Conservation (phyloP, 2,888 invertebrate genomes). For the Tetramorium bicarinatum region DNA sequence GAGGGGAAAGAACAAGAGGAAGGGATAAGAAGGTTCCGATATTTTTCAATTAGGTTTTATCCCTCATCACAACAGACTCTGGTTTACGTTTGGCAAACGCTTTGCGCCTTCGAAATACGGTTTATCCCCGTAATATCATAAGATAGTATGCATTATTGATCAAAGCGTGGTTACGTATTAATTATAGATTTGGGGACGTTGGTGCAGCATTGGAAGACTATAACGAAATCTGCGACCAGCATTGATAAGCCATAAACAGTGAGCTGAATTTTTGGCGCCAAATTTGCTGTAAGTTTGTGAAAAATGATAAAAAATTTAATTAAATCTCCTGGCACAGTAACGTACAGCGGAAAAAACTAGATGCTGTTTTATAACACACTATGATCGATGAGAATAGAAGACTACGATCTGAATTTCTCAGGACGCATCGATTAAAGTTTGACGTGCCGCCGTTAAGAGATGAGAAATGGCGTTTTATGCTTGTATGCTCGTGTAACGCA, state of each 20-base stretch:
- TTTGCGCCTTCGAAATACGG: background rate
- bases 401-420: conserved; percentile 46
- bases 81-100: background rate
- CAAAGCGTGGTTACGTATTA: background rate
- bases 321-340: background rate
- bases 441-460: conserved; percentile 38
- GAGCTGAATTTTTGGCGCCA: conserved; percentile 15
- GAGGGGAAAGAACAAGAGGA: background rate
- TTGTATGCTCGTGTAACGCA: conserved; percentile 29
- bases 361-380: background rate
- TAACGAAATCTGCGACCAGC: background rate
- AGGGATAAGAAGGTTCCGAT: background rate
- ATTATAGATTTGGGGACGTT: background rate
- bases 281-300: conserved; percentile 1
- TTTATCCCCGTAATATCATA: background rate
- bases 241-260: background rate
- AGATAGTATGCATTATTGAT: conserved; percentile 13
- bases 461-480: conserved; percentile 31
- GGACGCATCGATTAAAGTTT: conserved; percentile 49
- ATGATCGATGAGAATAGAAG: conserved; percentile 50
- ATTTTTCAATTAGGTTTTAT: conserved; percentile 13
- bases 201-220: background rate
- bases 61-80: background rate
- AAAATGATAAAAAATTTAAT: conserved; percentile 36
- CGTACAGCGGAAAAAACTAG: background rate